These are phyloP conservation scores for Phrynocephalus vlangalii DNA, from an alignment of 2,797 vertebrate genomes.

Conservation along the genomic window DNA sequence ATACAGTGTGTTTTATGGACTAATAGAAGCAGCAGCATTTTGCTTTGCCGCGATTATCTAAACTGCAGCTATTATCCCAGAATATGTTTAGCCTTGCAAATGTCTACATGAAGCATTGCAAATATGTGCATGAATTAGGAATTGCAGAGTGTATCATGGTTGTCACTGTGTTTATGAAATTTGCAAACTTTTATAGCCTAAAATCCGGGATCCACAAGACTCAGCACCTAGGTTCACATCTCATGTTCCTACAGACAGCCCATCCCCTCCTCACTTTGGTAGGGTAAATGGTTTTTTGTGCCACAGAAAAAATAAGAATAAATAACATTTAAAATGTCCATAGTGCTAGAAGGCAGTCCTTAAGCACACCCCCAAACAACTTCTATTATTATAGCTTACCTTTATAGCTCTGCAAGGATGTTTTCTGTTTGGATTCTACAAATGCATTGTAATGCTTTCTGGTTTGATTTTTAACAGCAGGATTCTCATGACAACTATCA, in stretches of 20 bases:
- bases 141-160: neutral
- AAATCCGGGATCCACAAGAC: neutral
- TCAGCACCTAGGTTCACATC: neutral
- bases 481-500: neutral
- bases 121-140: slow-evolving; percentile 16
- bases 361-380: neutral
- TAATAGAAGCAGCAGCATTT: neutral
- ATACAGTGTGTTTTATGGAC: neutral
- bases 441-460: neutral
- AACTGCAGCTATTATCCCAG: slow-evolving; percentile 10
- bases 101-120: neutral
- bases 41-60: neutral
- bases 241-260: neutral
- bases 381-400: neutral
- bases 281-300: neutral
- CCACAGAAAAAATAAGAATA: neutral
- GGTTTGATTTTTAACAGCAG: neutral
- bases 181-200: neutral
- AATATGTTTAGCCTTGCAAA: slow-evolving; percentile 20
- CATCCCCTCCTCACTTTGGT: neutral
- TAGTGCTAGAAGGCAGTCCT: neutral
- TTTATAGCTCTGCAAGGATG: neutral
- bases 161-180: neutral
- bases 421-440: neutral
- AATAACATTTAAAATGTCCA: neutral